Base-by-base conservation (phyloP, 2,113 vertebrate species). In the Zosterops lateralis region DNA sequence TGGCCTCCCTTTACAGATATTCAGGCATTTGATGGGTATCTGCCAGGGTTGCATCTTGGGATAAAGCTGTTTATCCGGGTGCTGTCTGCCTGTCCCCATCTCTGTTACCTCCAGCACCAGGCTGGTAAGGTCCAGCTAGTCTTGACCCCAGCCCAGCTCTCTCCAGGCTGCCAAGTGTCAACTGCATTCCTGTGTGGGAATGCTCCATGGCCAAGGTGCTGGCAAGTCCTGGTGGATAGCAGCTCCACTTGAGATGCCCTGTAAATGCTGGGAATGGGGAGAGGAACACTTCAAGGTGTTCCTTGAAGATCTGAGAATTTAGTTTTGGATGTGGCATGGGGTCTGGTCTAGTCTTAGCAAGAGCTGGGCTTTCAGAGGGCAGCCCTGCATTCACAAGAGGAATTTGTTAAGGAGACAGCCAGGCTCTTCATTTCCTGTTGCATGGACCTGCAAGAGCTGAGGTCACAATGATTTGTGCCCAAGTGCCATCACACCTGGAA, bases 1-100 rank as follows among this genome's bases (percentile, higher is more conserved):
- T 95, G 96, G 96, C 92, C 93, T 96, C 84, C 89, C 66, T 96
- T 78, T 94, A 92, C 89, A 73, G 85, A 84, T 93, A 90, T 7
- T 83, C 58, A 81, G 90, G 87, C 57, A 1, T 44, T 73, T 10
- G 25, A 67, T 71, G 74, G 71, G 80, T 84, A 70, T 87, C 57
- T 94, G 56, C 76, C 79, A 66, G 72, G 34, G 81, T 75, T 95
- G 75, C 40, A 50, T 92, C 68, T 91, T 0, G 2, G 56, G 72
- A 85, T 76, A 66, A 75, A 64, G 53, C 72, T 71, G 26, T 87
- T 93, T 91, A 36, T 60, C 25, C 0, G 1, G 73, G 66, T 15
- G 10, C 31, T 68, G 14, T 61, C 62, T 71, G 14, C 18, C 31
- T 2, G 1, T 70, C 60, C 34, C 48, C 32, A 22, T 82, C 70